Base-by-base conservation (phyloP, 1,140 invertebrate genomes). In the Nasonia vitripennis region DNA sequence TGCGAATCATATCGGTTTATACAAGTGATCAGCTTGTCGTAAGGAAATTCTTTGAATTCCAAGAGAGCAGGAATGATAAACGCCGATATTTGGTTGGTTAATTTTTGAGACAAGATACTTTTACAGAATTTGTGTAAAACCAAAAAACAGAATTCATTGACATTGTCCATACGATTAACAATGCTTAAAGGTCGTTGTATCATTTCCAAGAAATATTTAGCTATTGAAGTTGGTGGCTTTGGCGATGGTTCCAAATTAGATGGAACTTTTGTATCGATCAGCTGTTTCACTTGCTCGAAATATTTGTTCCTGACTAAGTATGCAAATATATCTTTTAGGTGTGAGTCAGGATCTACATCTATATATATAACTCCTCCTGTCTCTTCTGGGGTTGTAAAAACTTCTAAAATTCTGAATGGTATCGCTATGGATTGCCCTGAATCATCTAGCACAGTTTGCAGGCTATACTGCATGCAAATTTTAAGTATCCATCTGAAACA, bases 331-430 rank as follows among this genome's bases (percentile, higher is more conserved):
- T 86, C 89, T 51, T 90, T 90, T 68, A 92, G 84, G 48, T 90
- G 74, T 45, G 81, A 91, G 48, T 83, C 80, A 68, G n/a, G 88
- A 94, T 93, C 89, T 34, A 27, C 3, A 71, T 71, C 68, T 71
- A 75, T 90, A 88, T 93, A 93, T 87, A 87, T 83, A 31, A 94
- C 90, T 23, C 92, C 89, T 86, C 95, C 94, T 7, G 94, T 94
- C 7, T 94, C 92, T 20, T 95, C 92, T 11, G 93, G 90, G 78
- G 94, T 94, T 55, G 96, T 97, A 86, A 97, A 97, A n/a, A 96
- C 94, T 92, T 97, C 97, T 89, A 97, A 90, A 91, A 97, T 96
- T 89, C 97, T 93, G 62, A 97, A 92, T 2, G 96, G 96, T 83
- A 97, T 95, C n/a, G 96, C 96, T 89, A 97, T 93, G 5, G 95